These are phyloP conservation scores for Hyperoplus immaculatus DNA, from an alignment of 2,797 vertebrate genomes.

Conservation along the genomic window DNA sequence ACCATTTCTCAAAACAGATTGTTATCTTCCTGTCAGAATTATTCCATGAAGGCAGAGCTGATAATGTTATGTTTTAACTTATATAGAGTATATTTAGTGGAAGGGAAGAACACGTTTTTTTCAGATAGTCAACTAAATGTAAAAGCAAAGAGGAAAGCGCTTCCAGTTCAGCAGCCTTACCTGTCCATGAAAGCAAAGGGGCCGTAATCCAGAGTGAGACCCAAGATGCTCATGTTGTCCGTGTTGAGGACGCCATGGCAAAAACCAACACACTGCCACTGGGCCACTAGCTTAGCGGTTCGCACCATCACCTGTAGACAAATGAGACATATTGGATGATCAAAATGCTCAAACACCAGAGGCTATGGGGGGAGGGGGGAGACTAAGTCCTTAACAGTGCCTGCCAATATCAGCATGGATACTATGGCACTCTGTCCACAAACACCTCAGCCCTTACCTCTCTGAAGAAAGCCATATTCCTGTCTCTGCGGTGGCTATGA, in stretches of 20 bases:
- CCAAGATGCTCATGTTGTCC: constrained; percentile 96
- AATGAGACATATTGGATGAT: background rate
- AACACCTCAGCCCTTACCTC: constrained; percentile 83
- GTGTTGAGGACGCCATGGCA: constrained; percentile 96
- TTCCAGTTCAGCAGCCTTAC: constrained; percentile 66
- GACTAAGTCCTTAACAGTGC: background rate
- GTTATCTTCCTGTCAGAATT: background rate
- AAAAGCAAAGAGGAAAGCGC: background rate
- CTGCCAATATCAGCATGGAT: background rate
- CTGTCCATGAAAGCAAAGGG: constrained; percentile 96
- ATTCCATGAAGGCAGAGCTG: background rate
- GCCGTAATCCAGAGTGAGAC: constrained; percentile 94
- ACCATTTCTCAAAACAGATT: background rate
- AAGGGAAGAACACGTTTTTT: background rate
- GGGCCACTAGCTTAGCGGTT: constrained; percentile 90
- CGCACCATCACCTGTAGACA: constrained; percentile 84
- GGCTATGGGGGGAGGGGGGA: rapidly evolving
- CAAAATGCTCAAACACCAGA: background rate
- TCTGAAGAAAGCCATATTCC: constrained; percentile 91
- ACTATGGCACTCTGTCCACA: background rate
- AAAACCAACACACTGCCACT: constrained; percentile 96
- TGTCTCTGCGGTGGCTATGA: constrained; percentile 78
- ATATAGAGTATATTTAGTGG: background rate
- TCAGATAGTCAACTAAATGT: background rate
- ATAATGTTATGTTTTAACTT: background rate